Conservation (phyloP, 2,797 vertebrate genomes). For the Phataginus tetradactyla region DNA sequence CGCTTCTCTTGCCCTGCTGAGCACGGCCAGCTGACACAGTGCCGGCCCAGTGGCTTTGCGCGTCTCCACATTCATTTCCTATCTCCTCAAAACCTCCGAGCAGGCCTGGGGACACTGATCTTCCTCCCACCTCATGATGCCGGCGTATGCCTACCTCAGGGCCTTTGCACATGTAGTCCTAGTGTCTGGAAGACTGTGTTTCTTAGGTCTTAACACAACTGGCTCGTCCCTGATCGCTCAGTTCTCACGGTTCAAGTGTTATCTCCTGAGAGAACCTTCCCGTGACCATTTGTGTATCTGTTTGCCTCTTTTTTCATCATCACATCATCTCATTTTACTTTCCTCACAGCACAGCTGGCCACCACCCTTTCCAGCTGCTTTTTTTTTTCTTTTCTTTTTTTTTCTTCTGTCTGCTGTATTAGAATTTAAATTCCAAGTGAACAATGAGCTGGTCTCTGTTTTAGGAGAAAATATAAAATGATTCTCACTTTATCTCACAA, state of each 20-base stretch:
- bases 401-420: background rate
- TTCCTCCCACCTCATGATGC: background rate
- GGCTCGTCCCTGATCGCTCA: background rate
- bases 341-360: background rate
- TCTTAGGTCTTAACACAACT: background rate
- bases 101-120: background rate
- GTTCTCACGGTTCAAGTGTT: background rate
- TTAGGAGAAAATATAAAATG: background rate
- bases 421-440: background rate
- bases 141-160: background rate
- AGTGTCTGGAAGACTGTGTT: background rate
- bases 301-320: background rate
- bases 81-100: background rate
- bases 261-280: background rate
- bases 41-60: background rate
- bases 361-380: background rate
- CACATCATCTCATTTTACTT: background rate
- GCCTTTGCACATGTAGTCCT: background rate
- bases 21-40: accelerated
- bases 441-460: background rate
- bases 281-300: background rate
- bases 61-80: background rate
- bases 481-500: background rate
- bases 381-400: background rate
- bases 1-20: background rate